phyloP scores from a whole-genome alignment of 2,797 vertebrate species.

The Prionace glauca region DNA sequence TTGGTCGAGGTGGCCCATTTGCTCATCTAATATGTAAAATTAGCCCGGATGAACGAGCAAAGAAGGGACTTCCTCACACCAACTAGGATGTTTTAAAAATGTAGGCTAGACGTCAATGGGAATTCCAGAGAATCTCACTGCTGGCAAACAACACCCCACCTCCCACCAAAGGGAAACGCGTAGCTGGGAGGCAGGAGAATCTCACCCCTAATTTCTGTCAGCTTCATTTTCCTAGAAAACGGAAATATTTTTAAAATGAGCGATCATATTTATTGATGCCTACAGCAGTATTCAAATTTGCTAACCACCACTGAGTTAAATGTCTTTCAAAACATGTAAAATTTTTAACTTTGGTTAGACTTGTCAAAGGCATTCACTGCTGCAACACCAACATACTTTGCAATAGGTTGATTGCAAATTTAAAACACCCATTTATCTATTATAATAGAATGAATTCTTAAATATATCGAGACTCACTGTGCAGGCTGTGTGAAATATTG shows the following conservation, averaged over 20 bases:
- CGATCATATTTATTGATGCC: neutral
- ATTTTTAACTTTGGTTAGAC: neutral
- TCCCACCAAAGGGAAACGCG: too few species aligned
- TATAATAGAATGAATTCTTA: neutral
- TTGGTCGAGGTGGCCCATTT: neutral
- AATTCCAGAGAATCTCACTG: too few species aligned
- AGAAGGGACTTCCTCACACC: neutral
- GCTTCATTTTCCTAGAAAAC: neutral
- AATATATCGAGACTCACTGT: slow-evolving; percentile 62
- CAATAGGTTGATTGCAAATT: neutral
- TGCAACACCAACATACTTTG: neutral
- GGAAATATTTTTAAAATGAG: neutral
- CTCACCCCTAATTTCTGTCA: too few species aligned
- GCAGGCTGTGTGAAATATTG: slow-evolving; percentile 70
- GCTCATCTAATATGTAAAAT: neutral
- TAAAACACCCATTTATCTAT: neutral
- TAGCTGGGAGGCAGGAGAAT: too few species aligned
- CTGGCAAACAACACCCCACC: too few species aligned
- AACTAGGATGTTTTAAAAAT: neutral
- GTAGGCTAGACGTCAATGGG: too few species aligned
- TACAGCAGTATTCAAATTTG: neutral
- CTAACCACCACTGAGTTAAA: neutral
- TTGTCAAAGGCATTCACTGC: neutral
- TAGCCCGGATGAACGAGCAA: neutral
- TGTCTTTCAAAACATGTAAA: neutral